Evolutionary conservation across 2,113 vertebrate genomes (phyloP).

Genomic region (Menura novaehollandiae): DNA sequence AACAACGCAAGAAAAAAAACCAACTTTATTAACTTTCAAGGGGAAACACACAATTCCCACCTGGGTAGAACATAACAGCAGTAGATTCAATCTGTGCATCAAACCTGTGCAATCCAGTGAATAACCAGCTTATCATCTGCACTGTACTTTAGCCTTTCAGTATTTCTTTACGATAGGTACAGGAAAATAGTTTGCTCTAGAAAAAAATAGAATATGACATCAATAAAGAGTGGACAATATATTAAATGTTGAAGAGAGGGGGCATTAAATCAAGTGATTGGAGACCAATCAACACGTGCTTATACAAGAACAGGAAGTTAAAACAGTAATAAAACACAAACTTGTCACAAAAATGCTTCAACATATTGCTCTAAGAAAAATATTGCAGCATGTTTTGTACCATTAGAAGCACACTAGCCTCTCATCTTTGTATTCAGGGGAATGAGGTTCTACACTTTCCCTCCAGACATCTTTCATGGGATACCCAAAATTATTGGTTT

Average conservation of each 20-base stretch:
- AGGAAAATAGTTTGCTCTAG: background rate
- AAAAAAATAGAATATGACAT: background rate
- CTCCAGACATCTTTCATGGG: background rate
- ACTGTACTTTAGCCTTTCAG: background rate
- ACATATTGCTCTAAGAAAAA: background rate
- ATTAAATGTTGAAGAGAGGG: background rate
- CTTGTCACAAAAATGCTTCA: background rate
- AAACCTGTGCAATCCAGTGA: background rate
- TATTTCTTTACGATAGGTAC: background rate
- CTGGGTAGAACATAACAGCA: background rate
- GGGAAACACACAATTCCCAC: background rate
- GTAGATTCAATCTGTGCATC: background rate
- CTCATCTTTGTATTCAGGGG: background rate
- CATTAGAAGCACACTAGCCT: background rate
- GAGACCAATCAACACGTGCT: rapidly evolving
- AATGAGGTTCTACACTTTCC: background rate
- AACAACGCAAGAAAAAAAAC: background rate
- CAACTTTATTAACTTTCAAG: background rate
- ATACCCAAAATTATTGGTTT: background rate
- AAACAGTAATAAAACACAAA: background rate
- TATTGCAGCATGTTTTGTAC: background rate
- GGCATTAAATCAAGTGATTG: background rate
- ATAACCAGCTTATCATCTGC: background rate
- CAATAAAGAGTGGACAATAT: background rate
- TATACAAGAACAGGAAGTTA: background rate